Base-by-base conservation (phyloP, 2,797 vertebrate species). In the Podargus strigoides region DNA sequence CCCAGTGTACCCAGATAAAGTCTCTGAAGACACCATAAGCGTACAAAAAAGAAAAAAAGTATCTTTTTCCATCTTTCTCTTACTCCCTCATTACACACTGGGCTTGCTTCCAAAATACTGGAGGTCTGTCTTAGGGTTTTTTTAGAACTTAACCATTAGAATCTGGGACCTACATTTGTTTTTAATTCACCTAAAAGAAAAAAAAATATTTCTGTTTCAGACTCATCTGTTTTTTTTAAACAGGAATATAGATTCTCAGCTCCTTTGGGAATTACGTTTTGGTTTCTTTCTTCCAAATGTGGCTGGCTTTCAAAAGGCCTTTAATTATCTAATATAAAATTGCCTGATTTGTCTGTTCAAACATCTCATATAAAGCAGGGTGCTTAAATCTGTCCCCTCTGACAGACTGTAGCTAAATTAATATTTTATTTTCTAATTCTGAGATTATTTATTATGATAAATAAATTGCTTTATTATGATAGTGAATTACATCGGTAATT, bases 371-470 rank as follows among this genome's bases (percentile, higher is more conserved):
- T 52, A 69, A 83, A 85, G 58, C 21, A 92, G 30, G 92, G 83
- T 27, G 30, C 22, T 89, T 87, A 87, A 80, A 85, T 85, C 14
- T 79, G 22, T 11, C 14, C 16, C 52, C 10, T 90, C 52, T 92
- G 46, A 89, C 49, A 87, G 60, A 75, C 37, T 73, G 37, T 10
- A 78, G 22, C 28, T 80, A 64, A 87, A 88, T 21, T 28, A 90
- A 77, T 87, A 78, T 72, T 87, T 94, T 77, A 79, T 89, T 91
- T 94, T 84, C 55, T 86, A 91, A 78, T 75, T 68, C 85, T 90
- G 42, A 55, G 49, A 70, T 62, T 58, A 91, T 84, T 92, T 91
- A 77, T 92, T 85, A 67, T 47, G 28, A 91, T 85, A 84, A 94
- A 94, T 87, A 92, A 80, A 79, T 90, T 79, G 69, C 20, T 69